Conservation (phyloP, 2,113 vertebrate genomes). For the Coracopsis vasa region DNA sequence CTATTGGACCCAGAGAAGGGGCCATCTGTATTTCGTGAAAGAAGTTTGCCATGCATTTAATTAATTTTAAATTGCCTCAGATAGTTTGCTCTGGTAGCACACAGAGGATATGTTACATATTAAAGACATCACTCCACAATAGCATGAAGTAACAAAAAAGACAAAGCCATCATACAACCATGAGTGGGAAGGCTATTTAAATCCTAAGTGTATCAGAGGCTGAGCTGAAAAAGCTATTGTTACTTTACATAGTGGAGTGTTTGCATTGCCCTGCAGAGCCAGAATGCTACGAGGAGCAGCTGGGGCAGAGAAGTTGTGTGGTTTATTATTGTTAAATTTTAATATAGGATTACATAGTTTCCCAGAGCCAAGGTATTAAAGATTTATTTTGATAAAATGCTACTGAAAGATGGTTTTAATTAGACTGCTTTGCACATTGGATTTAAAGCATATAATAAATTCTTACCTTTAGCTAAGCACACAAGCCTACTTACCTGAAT, state of each 20-base stretch:
- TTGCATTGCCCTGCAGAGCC: conserved; percentile 9
- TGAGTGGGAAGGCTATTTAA: not conserved
- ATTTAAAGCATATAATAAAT: not conserved
- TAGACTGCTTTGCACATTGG: conserved; percentile 21
- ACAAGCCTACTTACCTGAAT: conserved; percentile 33
- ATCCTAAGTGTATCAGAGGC: not conserved
- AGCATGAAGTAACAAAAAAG: not conserved
- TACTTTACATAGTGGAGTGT: conserved; percentile 5
- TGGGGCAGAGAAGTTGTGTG: not conserved
- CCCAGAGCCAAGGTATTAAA: not conserved
- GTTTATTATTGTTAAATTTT: not conserved
- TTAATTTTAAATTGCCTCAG: not conserved
- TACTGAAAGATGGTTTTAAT: conserved; percentile 16
- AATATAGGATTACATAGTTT: not conserved
- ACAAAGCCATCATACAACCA: not conserved
- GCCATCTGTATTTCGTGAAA: not conserved
- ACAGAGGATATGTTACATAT: not conserved
- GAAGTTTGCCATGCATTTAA: not conserved
- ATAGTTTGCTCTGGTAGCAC: not conserved
- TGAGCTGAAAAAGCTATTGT: not conserved
- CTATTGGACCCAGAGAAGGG: not conserved
- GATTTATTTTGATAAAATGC: conserved; percentile 15
- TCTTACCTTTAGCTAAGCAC: conserved; percentile 35
- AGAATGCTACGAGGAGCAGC: not conserved
- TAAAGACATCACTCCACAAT: not conserved